Base-by-base conservation (phyloP, 2,888 invertebrate species). In the Diarsia mendica region DNA sequence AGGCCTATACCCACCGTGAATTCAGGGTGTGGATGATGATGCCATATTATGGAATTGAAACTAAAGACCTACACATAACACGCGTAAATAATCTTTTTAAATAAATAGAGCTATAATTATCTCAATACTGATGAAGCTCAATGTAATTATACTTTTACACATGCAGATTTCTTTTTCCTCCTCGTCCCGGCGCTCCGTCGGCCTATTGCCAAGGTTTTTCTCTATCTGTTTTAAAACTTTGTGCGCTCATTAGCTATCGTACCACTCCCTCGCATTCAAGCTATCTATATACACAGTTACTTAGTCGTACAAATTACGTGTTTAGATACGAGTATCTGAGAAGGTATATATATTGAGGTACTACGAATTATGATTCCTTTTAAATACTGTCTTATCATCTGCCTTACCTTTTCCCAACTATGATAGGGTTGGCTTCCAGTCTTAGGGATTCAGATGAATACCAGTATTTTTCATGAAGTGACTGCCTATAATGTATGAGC, bases 191-290 rank as follows among this genome's bases (percentile, higher is more conserved):
- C 3, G 23, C 53, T 55, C 66, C 8, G 13, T 63, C 66, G 23
- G 55, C 44, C 60, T 55, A 66, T 55, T 66, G 44, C 53, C 61
- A 79, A 69, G 44, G 33, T 28, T 66, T 81, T 67, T 39, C 49
- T 66, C 18, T 61, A 39, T 74, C 48, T 33, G 18, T 61, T 65
- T 61, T 70, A 58, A 67, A 58, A 70, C 66, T 58, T 46, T 46
- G 51, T 67, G 13, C 33, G 18, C 46, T 79, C 69, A 69, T 75
- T 79, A 81, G 53, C 67, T 44, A 53, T 65, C 20, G 20, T 23
- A n/a, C 33, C 18, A 13, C 48, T 61, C n/a, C 48, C n/a, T 61
- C 61, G n/a, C 39, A 11, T 18, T 64, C 48, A 28, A 55, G 20
- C 28, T 66, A 49, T 20, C 11, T 55, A 55, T 28, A n/a, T 48